Base-by-base conservation (phyloP, 2,888 invertebrate genomes). In the Tiphia femorata region DNA sequence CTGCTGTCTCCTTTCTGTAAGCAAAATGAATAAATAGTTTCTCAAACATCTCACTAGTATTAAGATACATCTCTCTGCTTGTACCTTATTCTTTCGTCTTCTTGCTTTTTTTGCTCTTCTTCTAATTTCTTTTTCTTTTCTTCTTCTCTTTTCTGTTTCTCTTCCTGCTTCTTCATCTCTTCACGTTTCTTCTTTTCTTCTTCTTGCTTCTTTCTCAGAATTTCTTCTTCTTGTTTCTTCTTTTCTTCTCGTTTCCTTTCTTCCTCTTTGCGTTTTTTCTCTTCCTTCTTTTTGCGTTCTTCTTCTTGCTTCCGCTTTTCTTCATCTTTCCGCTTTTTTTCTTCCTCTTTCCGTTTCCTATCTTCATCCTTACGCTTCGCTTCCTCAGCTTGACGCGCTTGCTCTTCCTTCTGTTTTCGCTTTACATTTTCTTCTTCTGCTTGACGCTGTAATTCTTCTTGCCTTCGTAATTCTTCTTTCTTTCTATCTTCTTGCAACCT, bases 251-350 rank as follows among this genome's bases (percentile, higher is more conserved):
- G 84, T 76, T 76, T 86, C 79, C 79, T 85, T 50, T 81, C 87
- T 44, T 87, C 82, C 64, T 87, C 86, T 51, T 85, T 86, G 46
- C 84, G 84, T 44, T 84, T 83, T 70, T 84, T 84, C 53, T 88
- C 87, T 56, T 87, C 87, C 54, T 86, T 86, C 58, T 85, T 86
- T 66, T 84, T 86, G 33, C 82, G 81, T 51, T 87, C 87, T 59
- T 88, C 87, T 56, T 86, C 86, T 43, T 84, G 84, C 63, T 85
- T 85, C 42, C 85, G 85, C 58, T 86, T 87, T n/a, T 84, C 84
- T 62, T 88, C 87, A 62, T 85, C 81, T 52, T 81, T 82, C 64
- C 84, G 77, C 71, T 80, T 84, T 50, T 83, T 83, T 49, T 86
- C 86, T 55, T 87, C 87, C 58, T 85, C 86, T 62, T 86, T 85